Evolutionary conservation across 2,888 invertebrate species (phyloP), one percentile per base, ranked within the genome.

Genomic region (Drosophila formosana): DNA sequence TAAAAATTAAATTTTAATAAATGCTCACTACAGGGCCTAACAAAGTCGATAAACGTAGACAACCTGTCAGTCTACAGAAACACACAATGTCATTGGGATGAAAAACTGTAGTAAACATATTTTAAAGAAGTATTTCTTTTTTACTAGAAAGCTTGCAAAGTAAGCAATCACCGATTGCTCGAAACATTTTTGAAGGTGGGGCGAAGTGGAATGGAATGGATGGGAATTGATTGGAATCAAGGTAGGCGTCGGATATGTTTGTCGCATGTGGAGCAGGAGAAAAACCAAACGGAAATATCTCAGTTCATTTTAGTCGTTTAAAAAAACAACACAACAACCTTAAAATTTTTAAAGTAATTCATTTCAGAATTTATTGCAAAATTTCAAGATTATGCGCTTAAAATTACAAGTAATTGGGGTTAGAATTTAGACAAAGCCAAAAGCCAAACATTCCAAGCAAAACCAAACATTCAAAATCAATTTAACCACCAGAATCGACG

Each of bases 221-320:
- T 37, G 37, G 37, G 37, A n/a, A 37, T n/a, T 37, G n/a, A 37
- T 37, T 37, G 26, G 28, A 0, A 53, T 73, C 43, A 4, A 26
- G 75, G 75, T 43, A 75, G 52, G 75, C 37, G 1, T 11, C 26
- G 6, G 4, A n/a, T 8, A 45, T 6, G 57, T 4, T 53, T 9
- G 5, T 43, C 28, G 37, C n/a, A 39, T 46, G 45, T 46, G 28
- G n/a, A 39, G 25, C 7, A 30, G 6, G 6, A n/a, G 5, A 41
- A 46, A 45, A 28, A n/a, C 2, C 0, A 26, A 25, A 5, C 7
- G 25, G 25, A 52, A 55, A 30, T 26, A 30, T 13, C 32, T 80
- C 82, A 82, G 75, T 82, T 70, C 53, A 70, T 78, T 85, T 82
- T 73, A 82, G 67, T 78, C 73, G 78, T 66, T 70, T 61, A 65